Base-by-base conservation (phyloP, 2,888 invertebrate genomes). In the Sylvicola fuscatus region DNA sequence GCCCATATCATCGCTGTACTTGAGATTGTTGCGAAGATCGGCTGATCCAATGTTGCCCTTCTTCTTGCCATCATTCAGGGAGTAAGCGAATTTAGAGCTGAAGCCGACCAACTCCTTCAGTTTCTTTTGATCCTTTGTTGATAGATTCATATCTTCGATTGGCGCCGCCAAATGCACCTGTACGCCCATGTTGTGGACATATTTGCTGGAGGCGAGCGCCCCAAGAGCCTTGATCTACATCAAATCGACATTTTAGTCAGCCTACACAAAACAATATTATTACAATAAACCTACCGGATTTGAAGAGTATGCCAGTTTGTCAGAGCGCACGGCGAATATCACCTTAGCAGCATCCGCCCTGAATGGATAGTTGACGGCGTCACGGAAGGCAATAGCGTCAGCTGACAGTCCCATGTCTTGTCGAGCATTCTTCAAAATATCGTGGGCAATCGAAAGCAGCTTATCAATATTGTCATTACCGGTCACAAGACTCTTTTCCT, bases 311-410 rank as follows among this genome's bases (percentile, higher is more conserved):
- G 65, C 61, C 52, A 82, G 75, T 1, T 65, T 54, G 15, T 66
- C 63, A 11, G 72, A 70, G 16, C 72, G 64, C 1, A 82, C 63
- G 30, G 67, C 68, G 46, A 89, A 60, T 41, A 78, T 65, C 35
- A 72, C 69, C 50, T 81, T 86, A 31, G 74, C 66, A 2, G 86
- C 80, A 2, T 72, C 74, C 0, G 78, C 64, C 41, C 87, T 67
- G 61, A 79, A 79, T 1, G 82, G 81, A 56, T 80, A 74, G 1
- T 68, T 53, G 11, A 71, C 48, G 1, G 77, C 66, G 27, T 70
- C 64, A 10, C 60, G 48, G 56, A 79, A 75, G 1, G 77, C 74
- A n/a, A 56, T 57, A n/a, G 61, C 58, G 8, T 72, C 65, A 37
- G 72, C 61, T 41, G 62, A 61, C 2, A 68, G 40, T 29, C 66